phyloP scores from a whole-genome alignment of 2,797 vertebrate genomes.

The Scarus forsteni region DNA sequence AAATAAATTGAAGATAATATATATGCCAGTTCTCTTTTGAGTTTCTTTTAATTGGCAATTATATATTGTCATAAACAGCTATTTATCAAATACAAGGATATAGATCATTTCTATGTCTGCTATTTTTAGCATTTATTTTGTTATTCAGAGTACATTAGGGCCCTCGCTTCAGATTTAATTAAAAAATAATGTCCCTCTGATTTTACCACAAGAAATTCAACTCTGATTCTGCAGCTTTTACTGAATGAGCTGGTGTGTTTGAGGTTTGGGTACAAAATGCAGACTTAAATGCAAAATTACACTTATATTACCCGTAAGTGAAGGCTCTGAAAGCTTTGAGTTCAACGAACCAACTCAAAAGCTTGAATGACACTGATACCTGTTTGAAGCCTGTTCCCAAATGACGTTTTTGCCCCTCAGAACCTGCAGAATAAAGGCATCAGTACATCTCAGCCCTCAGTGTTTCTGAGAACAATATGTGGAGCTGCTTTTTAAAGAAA shows the following conservation, averaged over 20 bases:
- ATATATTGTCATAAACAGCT: constrained; percentile 52
- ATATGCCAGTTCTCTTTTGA: constrained; percentile 15
- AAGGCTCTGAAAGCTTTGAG: not conserved
- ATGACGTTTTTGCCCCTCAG: constrained; percentile 30
- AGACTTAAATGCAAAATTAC: constrained; percentile 4
- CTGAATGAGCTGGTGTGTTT: not conserved
- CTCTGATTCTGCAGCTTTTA: constrained; percentile 24
- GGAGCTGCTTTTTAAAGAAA: constrained; percentile 37
- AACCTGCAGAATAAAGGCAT: constrained; percentile 43
- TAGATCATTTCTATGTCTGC: constrained; percentile 53
- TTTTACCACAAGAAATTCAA: constrained; percentile 46
- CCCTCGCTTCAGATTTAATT: constrained; percentile 17
- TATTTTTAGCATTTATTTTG: constrained; percentile 53
- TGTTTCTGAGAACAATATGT: constrained; percentile 41
- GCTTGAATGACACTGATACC: constrained; percentile 10
- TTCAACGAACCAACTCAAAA: constrained; percentile 8
- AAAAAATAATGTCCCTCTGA: constrained; percentile 29
- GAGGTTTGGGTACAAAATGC: constrained; percentile 15
- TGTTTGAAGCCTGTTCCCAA: constrained; percentile 34
- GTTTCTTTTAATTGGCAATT: constrained; percentile 33
- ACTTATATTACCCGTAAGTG: no score
- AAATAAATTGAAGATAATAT: constrained; percentile 7
- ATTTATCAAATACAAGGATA: constrained; percentile 35
- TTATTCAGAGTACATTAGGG: constrained; percentile 23
- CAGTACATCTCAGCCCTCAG: constrained; percentile 24